Conservation (phyloP, 2,888 invertebrate species). For the Labia minor region DNA sequence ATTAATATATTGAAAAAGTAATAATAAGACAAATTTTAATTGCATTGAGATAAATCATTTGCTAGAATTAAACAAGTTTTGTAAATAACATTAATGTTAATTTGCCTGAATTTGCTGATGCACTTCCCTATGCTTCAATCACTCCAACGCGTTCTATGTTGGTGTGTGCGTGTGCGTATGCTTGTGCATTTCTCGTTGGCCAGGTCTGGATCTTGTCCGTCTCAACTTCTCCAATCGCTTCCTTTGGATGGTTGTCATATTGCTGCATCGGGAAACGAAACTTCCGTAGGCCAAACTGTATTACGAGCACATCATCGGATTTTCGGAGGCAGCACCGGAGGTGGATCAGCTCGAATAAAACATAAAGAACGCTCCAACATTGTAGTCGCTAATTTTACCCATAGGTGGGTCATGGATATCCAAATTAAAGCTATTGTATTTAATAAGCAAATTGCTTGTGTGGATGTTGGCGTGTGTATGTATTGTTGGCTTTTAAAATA, state of each 20-base stretch:
- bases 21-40: no score
- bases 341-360: slow-evolving; percentile 49
- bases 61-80: neutral
- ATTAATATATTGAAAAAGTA: no score
- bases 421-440: no score
- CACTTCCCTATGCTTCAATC: neutral
- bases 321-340: slow-evolving; percentile 26
- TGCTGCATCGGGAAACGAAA: neutral
- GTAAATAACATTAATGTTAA: neutral
- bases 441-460: neutral
- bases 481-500: neutral
- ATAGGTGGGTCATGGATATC: slow-evolving; percentile 37
- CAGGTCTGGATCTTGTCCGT: slow-evolving; percentile 88
- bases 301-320: slow-evolving; percentile 30
- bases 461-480: slow-evolving; percentile 16
- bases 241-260: slow-evolving; percentile 38
- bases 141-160: slow-evolving; percentile 21
- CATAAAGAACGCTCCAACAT: slow-evolving; percentile 50
- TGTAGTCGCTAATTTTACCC: slow-evolving; percentile 34
- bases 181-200: slow-evolving; percentile 26
- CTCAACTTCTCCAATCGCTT: slow-evolving; percentile 68
- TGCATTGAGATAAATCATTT: neutral
- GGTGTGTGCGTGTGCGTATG: slow-evolving; percentile 31
- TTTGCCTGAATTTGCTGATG: neutral
- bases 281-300: slow-evolving; percentile 35